Evolutionary conservation across 2,888 invertebrate species (phyloP), one percentile per base, ranked within the genome.

Genomic region (Orthosia gothica): DNA sequence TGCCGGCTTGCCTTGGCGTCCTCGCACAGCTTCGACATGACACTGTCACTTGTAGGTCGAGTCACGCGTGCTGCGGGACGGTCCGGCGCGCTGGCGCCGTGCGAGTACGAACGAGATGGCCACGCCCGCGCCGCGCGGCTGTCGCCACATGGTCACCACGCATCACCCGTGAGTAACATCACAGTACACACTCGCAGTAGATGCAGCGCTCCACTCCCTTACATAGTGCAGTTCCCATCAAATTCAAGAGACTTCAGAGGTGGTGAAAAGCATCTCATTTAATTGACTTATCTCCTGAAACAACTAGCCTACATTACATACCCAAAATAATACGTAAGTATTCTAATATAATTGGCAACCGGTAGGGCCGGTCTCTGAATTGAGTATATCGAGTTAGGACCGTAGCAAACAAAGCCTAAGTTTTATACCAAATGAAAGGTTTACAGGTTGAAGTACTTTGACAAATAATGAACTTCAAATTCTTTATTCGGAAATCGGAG

Each of bases 1-100:
- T 64, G 16, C 20, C n/a, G 40, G 7, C 45, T 70, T 70, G 70
- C 45, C 70, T 70, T 54, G 23, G 70, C 52, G 23, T 70, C 52
- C 18, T 70, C 23, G 45, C n/a, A 13, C 18, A 45, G n/a, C 70
- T 70, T 45, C n/a, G 69, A 40, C 70, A 70, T 70, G 50, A 12
- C n/a, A 23, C 70, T 52, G 23, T 18, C 23, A 20, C n/a, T 20
- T 26, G 45, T 16, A 16, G 11, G 32, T 11, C 9, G n/a, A n/a
- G n/a, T n/a, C n/a, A n/a, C n/a, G n/a, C n/a, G n/a, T n/a, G n/a
- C n/a, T n/a, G n/a, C 9, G 18, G 23, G 15, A 15, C 12, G 18
- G 40, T 16, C 26, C 12, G 20, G 65, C 16, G 32, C 0, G 26
- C 26, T 3, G 23, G 23, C 23, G n/a, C 2, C 3, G 26, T 5